Base-by-base conservation (phyloP, 2,888 invertebrate species). In the Drosophila helvetica region DNA sequence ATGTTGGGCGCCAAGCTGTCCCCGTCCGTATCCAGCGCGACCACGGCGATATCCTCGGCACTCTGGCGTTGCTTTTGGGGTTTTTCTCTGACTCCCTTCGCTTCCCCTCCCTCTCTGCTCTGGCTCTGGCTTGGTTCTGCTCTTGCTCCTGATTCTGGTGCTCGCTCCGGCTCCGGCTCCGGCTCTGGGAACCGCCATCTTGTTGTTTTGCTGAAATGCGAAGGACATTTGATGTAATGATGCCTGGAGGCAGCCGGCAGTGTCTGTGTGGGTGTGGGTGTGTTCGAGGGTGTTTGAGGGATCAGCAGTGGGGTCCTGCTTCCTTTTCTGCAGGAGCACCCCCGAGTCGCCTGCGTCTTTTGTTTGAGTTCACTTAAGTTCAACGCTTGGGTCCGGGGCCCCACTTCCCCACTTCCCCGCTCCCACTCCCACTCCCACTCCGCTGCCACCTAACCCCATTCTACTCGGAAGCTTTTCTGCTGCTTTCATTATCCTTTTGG, bases 211-310 rank as follows among this genome's bases (percentile, higher is more conserved):
- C 86, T 88, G 76, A 83, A 86, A 83, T 87, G 86, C 90, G 89
- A 89, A 82, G 89, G 89, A 89, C 90, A 88, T 88, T 89, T 88
- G 90, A 89, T 88, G 88, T 89, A 88, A 88, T 89, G 90, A 80
- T 87, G 87, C 87, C 89, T 86, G 83, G 79, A 86, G 83, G 86
- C 88, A 82, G 82, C 80, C 87, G 77, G 56, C 76, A 81, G 62
- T 70, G 51, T 66, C 66, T 64, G 58, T 62, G 51, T 55, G 33
- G 68, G 56, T 57, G 50, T 53, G 33, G 18, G 63, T 56, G 48
- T 71, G 56, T 70, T 60, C 67, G 47, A 74, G 64, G 58, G 53
- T 75, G 69, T 78, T 69, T 75, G 71, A 75, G 65, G 74, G 76
- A 75, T 78, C 76, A 75, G 83, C 75, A 63, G 55, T 66, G 70